phyloP scores from a whole-genome alignment of 2,113 vertebrate genomes.

The Ctenodactylus gundi region DNA sequence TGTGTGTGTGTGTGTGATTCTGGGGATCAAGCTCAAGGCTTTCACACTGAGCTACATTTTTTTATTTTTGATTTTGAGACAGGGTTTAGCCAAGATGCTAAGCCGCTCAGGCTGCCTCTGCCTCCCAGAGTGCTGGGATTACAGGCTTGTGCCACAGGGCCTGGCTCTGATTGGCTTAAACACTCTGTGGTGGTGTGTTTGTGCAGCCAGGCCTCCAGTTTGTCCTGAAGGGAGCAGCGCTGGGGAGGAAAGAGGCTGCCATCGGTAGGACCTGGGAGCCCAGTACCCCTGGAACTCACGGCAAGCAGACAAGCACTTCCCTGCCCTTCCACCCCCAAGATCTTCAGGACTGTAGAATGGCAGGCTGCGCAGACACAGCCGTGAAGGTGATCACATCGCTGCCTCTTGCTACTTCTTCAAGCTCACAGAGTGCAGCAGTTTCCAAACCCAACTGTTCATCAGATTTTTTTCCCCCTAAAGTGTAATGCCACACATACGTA shows the following conservation, averaged over 20 bases:
- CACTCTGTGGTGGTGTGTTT: too few relatives aligned
- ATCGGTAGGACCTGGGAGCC: neutral
- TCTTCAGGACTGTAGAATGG: too few relatives aligned
- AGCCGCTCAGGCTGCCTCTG: too few relatives aligned
- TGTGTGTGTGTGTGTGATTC: too few relatives aligned
- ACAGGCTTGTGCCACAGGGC: too few relatives aligned
- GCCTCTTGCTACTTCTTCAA: neutral
- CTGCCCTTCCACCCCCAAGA: neutral
- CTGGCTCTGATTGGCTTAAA: too few relatives aligned
- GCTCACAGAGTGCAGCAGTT: neutral
- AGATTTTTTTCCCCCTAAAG: neutral
- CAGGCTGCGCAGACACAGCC: neutral
- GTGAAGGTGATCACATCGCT: neutral
- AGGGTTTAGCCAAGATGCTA: too few relatives aligned
- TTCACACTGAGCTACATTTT: too few relatives aligned
- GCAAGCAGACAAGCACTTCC: neutral
- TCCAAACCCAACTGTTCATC: neutral
- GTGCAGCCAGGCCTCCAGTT: fast-evolving
- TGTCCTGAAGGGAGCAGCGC: neutral
- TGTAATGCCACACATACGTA: neutral
- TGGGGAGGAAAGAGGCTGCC: neutral
- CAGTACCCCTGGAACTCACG: fast-evolving
- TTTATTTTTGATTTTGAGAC: too few relatives aligned
- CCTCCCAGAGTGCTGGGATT: too few relatives aligned
- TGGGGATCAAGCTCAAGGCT: too few relatives aligned